Percentiles rank a stretch among this genome's conserved stretches.
phyloP scores from a whole-genome alignment of 2,113 vertebrate species.

The Stercorarius parasiticus region DNA sequence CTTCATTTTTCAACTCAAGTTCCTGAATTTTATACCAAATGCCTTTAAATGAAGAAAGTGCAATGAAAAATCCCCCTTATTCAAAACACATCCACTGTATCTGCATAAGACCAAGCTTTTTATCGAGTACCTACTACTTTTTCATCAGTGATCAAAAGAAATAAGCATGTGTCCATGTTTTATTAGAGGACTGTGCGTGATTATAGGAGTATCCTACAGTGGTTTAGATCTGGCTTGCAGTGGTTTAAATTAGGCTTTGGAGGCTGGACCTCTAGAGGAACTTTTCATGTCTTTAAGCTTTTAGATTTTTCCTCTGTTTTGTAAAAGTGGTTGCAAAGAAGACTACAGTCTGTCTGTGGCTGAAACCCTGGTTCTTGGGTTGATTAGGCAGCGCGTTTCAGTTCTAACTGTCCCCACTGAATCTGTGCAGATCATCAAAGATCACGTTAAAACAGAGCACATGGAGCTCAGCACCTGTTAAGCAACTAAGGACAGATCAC shows the following conservation, averaged over 20 bases:
- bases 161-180: not conserved
- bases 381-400: not conserved
- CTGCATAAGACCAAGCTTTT: not conserved
- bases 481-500: not conserved
- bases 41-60: not conserved
- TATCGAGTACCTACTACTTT: not conserved
- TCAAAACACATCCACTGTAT: not conserved
- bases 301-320: not conserved
- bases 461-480: not conserved
- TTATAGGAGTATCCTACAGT: not conserved
- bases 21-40: not conserved
- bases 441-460: not conserved
- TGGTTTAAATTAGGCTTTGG: not conserved
- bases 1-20: not conserved
- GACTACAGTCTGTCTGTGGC: not conserved
- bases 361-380: not conserved
- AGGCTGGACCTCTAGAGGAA: not conserved
- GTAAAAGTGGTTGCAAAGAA: not conserved
- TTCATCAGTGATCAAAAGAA: not conserved
- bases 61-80: not conserved
- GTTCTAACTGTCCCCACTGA: not conserved
- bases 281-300: not conserved
- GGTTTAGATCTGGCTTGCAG: not conserved
- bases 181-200: not conserved
- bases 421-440: not conserved